These are phyloP conservation scores for Agriopis marginaria DNA, from an alignment of 2,888 invertebrate species.

Conservation along the genomic window DNA sequence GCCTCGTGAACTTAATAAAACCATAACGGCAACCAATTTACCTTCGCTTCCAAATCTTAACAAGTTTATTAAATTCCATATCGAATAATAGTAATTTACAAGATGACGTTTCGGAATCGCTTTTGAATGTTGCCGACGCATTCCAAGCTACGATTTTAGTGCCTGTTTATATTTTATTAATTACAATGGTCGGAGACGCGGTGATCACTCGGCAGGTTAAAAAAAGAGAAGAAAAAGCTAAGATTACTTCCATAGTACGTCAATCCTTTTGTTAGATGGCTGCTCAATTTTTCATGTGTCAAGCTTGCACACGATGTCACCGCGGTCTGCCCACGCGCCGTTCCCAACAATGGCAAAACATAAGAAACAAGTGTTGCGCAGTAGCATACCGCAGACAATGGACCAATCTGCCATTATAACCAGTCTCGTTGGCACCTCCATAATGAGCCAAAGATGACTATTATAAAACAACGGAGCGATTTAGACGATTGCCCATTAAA, in stretches of 20 bases:
- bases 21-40: constrained; percentile 79
- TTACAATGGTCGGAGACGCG: constrained; percentile 58
- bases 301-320: constrained; percentile 50
- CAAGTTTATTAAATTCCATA: constrained; percentile 86
- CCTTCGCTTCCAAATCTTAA: constrained; percentile 82
- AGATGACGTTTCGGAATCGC: constrained; percentile 78
- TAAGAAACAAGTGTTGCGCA: constrained; percentile 70
- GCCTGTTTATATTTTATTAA: constrained; percentile 77
- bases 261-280: constrained; percentile 28
- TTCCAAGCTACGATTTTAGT: constrained; percentile 79
- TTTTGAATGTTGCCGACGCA: constrained; percentile 80
- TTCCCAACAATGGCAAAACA: constrained; percentile 62
- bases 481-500: constrained; percentile 61
- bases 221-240: constrained; percentile 7
- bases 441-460: constrained; percentile 62
- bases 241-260: constrained; percentile 13
- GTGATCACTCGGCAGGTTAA: constrained; percentile 26
- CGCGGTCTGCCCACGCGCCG: constrained; percentile 67
- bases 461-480: constrained; percentile 66
- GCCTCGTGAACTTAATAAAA: constrained; percentile 83
- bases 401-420: constrained; percentile 66
- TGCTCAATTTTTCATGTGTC: constrained; percentile 44
- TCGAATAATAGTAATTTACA: constrained; percentile 84
- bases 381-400: constrained; percentile 76
- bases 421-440: constrained; percentile 58